A percentile compares a stretch with the other conserved stretches of the same genome.
phyloP scores from a whole-genome alignment of 2,888 invertebrate genomes.

The Dioctria linearis region DNA sequence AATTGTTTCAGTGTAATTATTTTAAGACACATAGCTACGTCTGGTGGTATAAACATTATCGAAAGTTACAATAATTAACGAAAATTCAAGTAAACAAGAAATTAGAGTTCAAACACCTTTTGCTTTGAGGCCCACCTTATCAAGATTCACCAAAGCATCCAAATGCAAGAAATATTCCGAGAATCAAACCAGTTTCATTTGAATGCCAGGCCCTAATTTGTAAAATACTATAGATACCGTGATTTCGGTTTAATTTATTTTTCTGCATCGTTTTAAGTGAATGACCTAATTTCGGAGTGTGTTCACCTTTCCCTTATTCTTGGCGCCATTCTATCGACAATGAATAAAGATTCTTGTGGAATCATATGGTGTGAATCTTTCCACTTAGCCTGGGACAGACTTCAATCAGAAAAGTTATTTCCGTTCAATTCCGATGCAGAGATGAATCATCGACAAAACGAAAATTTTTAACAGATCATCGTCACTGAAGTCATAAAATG shows the following conservation, averaged over 20 bases:
- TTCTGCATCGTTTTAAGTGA: constrained; percentile 31
- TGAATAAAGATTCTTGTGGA: no score
- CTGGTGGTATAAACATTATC: no score
- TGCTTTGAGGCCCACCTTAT: constrained; percentile 32
- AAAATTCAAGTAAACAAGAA: constrained; percentile 22
- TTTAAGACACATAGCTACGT: no score
- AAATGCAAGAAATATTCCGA: not conserved
- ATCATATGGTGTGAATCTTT: no score
- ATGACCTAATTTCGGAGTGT: constrained; percentile 43
- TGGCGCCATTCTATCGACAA: no score
- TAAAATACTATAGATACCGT: constrained; percentile 48
- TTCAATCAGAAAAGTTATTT: no score
- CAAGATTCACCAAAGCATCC: constrained; percentile 13
- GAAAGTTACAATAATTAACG: constrained; percentile 7
- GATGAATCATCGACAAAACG: no score
- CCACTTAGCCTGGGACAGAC: no score
- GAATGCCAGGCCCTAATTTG: constrained; percentile 31
- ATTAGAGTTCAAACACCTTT: constrained; percentile 32
- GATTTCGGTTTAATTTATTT: constrained; percentile 39
- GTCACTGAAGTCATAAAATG: no score
- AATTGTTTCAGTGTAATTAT: no score
- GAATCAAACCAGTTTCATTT: constrained; percentile 39
- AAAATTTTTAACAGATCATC: no score
- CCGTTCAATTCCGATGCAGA: no score
- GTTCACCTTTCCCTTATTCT: constrained; percentile 22